These are phyloP conservation scores for Leptonema lineaticorne DNA, from an alignment of 1,140 invertebrate species.

Conservation along the genomic window DNA sequence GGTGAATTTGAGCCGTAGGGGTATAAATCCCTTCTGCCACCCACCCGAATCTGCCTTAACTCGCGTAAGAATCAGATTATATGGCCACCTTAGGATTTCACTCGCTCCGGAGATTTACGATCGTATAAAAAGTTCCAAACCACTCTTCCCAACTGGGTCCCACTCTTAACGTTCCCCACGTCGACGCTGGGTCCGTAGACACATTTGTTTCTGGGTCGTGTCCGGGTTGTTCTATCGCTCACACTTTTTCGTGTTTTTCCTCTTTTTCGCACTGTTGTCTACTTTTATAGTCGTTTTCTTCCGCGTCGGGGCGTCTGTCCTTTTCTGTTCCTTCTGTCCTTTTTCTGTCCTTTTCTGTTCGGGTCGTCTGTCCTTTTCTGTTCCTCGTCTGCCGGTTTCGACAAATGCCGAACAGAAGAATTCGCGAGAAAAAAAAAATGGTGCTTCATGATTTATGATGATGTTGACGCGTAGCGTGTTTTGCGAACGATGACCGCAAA, in stretches of 20 bases:
- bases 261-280: no score
- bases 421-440: slow-evolving; percentile 17
- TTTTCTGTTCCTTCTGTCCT: not conserved
- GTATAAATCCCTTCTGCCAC: slow-evolving; percentile 28
- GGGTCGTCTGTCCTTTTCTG: not conserved
- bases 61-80: slow-evolving; percentile 41
- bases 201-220: slow-evolving; percentile 36
- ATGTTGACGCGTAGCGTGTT: slow-evolving; percentile 33
- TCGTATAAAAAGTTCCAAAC: slow-evolving; percentile 36
- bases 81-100: slow-evolving; percentile 39
- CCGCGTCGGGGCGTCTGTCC: not conserved
- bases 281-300: no score
- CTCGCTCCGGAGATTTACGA: slow-evolving; percentile 37
- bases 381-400: not conserved
- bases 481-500: not conserved
- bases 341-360: not conserved
- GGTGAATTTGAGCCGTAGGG: no score
- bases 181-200: slow-evolving; percentile 7
- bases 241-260: no score
- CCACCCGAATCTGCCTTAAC: slow-evolving; percentile 40
- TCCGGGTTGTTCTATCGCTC: no score
- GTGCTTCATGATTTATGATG: slow-evolving; percentile 34
- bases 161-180: no score
- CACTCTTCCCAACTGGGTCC: no score
- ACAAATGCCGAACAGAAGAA: not conserved